Conservation (phyloP, 2,113 vertebrate species). For the Hippocampus comes region DNA sequence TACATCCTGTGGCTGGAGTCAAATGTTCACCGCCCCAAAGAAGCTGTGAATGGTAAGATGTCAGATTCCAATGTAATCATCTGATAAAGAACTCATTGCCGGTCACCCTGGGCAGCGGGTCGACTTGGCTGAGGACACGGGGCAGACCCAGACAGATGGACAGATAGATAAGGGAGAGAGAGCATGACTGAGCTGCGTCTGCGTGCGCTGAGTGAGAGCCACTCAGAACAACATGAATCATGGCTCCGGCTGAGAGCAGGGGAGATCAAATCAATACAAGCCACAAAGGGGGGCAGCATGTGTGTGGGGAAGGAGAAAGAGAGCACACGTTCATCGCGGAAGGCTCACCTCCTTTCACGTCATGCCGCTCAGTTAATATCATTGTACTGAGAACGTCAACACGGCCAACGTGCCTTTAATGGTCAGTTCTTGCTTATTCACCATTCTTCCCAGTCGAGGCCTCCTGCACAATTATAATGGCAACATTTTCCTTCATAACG, state of each 20-base stretch:
- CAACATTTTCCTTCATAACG: no score
- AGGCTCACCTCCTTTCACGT: slow-evolving; percentile 28
- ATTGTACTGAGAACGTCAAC: slow-evolving; percentile 9
- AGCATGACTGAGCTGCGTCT: slow-evolving; percentile 69
- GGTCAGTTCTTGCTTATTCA: slow-evolving; percentile 36
- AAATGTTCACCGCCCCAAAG: slow-evolving; percentile 7
- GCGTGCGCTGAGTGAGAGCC: slow-evolving; percentile 65
- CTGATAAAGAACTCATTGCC: neutral
- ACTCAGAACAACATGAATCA: slow-evolving; percentile 73
- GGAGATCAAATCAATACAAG: slow-evolving; percentile 73
- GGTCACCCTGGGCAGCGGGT: slow-evolving; percentile 46
- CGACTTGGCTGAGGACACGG: slow-evolving; percentile 50
- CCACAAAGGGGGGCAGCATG: slow-evolving; percentile 53
- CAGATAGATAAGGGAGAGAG: slow-evolving; percentile 55
- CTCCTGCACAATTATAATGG: neutral
- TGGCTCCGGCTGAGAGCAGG: slow-evolving; percentile 74
- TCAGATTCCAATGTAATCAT: neutral
- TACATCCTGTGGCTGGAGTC: neutral
- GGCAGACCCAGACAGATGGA: slow-evolving; percentile 66
- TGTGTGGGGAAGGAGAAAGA: slow-evolving; percentile 48
- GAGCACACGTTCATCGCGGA: slow-evolving; percentile 52
- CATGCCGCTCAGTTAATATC: slow-evolving; percentile 12
- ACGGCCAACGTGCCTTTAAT: neutral
- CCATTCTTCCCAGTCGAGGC: neutral
- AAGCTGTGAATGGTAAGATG: slow-evolving; percentile 3